phyloP scores from a whole-genome alignment of 2,113 vertebrate species.

The Electrona antarctica region DNA sequence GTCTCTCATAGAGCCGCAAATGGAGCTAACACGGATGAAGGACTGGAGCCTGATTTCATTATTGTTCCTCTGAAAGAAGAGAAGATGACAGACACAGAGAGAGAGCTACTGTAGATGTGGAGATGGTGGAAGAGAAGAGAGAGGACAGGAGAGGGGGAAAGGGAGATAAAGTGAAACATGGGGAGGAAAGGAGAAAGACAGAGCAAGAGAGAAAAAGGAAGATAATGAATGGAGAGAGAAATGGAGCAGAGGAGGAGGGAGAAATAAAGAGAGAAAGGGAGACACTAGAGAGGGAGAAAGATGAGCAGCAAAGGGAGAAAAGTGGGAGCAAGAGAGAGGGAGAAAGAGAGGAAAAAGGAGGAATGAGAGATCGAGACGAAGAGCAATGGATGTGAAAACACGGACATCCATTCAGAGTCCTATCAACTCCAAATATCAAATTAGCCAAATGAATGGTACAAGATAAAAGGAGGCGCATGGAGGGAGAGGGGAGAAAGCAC shows the following conservation, averaged over 20 bases:
- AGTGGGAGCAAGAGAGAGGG: not conserved
- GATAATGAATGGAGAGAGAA: not conserved
- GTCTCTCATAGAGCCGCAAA: slow-evolving; percentile 68
- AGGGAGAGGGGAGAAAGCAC: slow-evolving; percentile 21
- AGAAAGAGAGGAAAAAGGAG: not conserved
- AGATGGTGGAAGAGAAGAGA: not conserved
- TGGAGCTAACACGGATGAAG: slow-evolving; percentile 71
- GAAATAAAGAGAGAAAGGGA: not conserved
- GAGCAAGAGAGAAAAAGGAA: not conserved
- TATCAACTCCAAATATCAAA: slow-evolving; percentile 76
- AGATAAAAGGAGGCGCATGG: slow-evolving; percentile 57
- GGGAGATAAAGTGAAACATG: slow-evolving; percentile 31
- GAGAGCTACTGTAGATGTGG: too few relatives aligned
- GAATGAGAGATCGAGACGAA: slow-evolving; percentile 51
- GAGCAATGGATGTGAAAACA: slow-evolving; percentile 58
- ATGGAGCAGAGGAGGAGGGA: not conserved
- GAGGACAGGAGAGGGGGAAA: not conserved
- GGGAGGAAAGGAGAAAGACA: not conserved
- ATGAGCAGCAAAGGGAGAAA: not conserved
- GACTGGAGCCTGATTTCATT: slow-evolving; percentile 69
- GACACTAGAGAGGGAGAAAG: not conserved
- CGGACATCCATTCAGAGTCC: slow-evolving; percentile 51
- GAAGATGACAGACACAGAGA: slow-evolving; percentile 16
- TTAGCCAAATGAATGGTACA: slow-evolving; percentile 76
- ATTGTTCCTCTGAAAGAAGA: slow-evolving; percentile 40